These are phyloP conservation scores for Trididemnum clinides DNA, from an alignment of 23 tunicate species.

Conservation along the genomic window DNA sequence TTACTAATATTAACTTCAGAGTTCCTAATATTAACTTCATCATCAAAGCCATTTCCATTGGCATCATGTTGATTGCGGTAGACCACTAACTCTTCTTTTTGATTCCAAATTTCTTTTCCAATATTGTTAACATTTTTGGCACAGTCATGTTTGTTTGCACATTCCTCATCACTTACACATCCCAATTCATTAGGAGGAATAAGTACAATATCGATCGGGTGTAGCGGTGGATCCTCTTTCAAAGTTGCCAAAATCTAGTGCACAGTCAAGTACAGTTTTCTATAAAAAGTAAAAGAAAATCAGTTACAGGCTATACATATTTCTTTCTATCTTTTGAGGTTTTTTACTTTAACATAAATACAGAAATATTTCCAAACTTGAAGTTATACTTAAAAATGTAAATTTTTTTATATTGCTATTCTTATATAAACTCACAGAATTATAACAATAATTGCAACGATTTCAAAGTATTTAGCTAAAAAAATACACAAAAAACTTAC, in stretches of 20 bases:
- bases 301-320: too few species aligned
- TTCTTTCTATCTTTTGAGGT: too few species aligned
- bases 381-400: too few species aligned
- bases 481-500: too few species aligned
- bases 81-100: not conserved
- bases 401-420: too few species aligned
- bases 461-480: too few species aligned
- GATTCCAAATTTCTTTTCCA: not conserved
- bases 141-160: not conserved
- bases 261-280: not conserved
- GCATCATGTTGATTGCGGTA: not conserved
- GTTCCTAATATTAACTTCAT: not conserved
- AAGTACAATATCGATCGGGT: not conserved
- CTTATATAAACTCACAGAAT: too few species aligned
- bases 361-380: too few species aligned
- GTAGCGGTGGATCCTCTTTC: not conserved
- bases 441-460: too few species aligned
- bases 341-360: too few species aligned
- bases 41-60: not conserved
- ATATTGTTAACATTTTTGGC: not conserved
- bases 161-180: not conserved
- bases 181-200: not conserved
- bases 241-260: not conserved
- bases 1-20: not conserved
- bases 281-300: too few species aligned